Percentiles rank a stretch among this genome's conserved stretches.
phyloP scores from a whole-genome alignment of 2,888 invertebrate species.

The Drosophila cracens region DNA sequence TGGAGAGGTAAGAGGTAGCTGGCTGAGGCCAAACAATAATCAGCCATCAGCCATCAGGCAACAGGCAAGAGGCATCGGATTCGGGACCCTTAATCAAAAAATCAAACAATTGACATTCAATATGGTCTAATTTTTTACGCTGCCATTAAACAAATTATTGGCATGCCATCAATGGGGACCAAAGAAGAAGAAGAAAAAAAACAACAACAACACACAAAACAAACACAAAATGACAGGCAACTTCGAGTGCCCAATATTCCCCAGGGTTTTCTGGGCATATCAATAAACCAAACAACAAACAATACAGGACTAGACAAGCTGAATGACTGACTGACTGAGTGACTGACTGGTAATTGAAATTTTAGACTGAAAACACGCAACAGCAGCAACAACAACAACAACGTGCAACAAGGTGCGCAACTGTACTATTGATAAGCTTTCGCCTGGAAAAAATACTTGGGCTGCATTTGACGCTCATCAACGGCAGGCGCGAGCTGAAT shows the following conservation, averaged over 20 bases:
- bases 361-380: conserved; percentile 47
- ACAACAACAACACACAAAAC: conserved; percentile 36
- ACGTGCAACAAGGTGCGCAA: conserved; percentile 43
- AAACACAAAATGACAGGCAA: conserved; percentile 61
- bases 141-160: conserved; percentile 83
- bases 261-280: conserved; percentile 59
- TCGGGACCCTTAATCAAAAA: conserved; percentile 73
- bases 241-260: conserved; percentile 41
- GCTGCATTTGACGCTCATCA: conserved; percentile 71
- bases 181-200: background rate
- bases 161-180: conserved; percentile 43
- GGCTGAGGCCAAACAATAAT: conserved; percentile 40
- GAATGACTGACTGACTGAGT: conserved; percentile 8
- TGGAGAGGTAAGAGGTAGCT: conserved; percentile 37
- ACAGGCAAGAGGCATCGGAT: conserved; percentile 20
- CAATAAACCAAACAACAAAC: conserved; percentile 74
- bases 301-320: conserved; percentile 26
- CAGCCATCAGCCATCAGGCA: conserved; percentile 15
- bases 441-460: background rate
- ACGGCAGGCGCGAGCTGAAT: conserved; percentile 50
- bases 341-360: conserved; percentile 69
- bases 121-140: conserved; percentile 83
- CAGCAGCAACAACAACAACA: conserved; percentile 14
- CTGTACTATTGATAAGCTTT: conserved; percentile 34
- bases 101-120: conserved; percentile 84